Percentiles rank a stretch among this genome's conserved stretches.
Conservation (phyloP, 2,888 invertebrate genomes). For the Synanthedon tipuliformis region DNA sequence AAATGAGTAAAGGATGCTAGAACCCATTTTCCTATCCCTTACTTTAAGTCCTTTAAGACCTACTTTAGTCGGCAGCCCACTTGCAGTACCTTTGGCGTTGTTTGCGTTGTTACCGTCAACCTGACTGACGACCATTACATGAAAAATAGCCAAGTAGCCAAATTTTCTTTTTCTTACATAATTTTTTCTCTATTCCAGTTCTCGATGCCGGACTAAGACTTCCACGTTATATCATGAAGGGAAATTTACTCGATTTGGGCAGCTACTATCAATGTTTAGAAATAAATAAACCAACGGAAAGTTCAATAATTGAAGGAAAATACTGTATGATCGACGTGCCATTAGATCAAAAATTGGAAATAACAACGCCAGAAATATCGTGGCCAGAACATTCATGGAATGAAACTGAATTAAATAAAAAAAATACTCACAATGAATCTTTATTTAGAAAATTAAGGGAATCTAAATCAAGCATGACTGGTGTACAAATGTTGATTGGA, state of each 20-base stretch:
- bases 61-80: no score
- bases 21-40: no score
- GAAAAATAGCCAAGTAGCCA: background rate
- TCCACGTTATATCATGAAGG: conserved; percentile 31
- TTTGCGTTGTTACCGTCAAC: background rate
- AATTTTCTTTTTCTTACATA: background rate
- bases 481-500: background rate
- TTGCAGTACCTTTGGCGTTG: no score
- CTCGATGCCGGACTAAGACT: conserved; percentile 34
- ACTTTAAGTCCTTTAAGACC: no score
- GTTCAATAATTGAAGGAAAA: conserved; percentile 33
- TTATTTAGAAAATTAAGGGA: background rate
- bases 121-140: background rate
- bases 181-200: conserved; percentile 20
- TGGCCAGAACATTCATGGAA: conserved; percentile 15
- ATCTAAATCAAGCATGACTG: background rate
- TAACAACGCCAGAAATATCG: conserved; percentile 13
- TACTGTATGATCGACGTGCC: conserved; percentile 38
- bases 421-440: background rate
- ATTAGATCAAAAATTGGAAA: conserved; percentile 13
- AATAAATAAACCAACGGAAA: conserved; percentile 15
- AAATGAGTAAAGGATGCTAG: no score
- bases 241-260: conserved; percentile 28
- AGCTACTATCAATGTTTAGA: conserved; percentile 35
- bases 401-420: conserved; percentile 2